phyloP scores from a whole-genome alignment of 2,797 vertebrate genomes.

The Loriculus beryllinus region DNA sequence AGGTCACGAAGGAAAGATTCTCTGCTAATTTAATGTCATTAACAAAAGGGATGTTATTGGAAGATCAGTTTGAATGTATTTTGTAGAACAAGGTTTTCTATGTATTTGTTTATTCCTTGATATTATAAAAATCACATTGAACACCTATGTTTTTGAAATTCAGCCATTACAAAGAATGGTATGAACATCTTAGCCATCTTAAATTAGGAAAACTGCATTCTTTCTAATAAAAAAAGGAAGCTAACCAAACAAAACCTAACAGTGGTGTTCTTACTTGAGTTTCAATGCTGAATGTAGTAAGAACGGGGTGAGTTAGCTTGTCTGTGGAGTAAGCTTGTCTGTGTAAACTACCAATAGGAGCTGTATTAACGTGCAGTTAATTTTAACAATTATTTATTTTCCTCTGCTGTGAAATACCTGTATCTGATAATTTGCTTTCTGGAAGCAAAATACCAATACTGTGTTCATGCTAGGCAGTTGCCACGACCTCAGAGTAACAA shows the following conservation, averaged over 20 bases:
- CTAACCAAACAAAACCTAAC: not conserved
- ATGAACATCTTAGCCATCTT: not conserved
- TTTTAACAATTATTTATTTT: not conserved
- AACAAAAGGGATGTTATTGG: not conserved
- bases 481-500: not conserved
- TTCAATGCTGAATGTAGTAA: not conserved
- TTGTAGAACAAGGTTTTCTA: not conserved
- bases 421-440: not conserved
- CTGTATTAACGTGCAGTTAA: not conserved
- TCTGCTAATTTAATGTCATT: not conserved
- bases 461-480: not conserved
- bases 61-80: not conserved
- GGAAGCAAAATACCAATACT: not conserved
- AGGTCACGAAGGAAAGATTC: not conserved
- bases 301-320: not conserved
- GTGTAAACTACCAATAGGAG: not conserved
- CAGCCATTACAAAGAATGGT: not conserved
- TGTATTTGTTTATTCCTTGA: not conserved
- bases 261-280: not conserved
- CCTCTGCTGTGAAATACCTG: not conserved
- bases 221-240: not conserved
- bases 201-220: not conserved
- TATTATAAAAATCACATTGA: not conserved
- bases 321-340: not conserved
- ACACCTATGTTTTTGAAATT: not conserved